phyloP scores from a whole-genome alignment of 2,797 vertebrate species.

The Microcaecilia unicolor region DNA sequence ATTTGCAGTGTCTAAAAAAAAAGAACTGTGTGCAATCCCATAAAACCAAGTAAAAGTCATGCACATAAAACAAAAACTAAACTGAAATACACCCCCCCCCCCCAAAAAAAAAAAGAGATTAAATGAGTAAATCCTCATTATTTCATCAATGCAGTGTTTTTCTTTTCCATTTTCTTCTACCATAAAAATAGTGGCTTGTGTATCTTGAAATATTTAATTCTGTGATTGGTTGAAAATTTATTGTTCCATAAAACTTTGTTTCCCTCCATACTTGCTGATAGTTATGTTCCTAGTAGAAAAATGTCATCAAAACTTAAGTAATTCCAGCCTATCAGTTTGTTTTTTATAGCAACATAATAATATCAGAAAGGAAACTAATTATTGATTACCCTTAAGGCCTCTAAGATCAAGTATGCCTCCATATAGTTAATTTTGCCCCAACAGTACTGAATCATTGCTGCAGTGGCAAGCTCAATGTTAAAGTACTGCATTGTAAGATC shows the following conservation, averaged over 20 bases:
- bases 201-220: constrained; percentile 25
- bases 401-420: constrained; percentile 40
- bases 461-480: constrained; percentile 45
- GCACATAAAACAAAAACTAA: too few species aligned
- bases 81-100: too few species aligned
- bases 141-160: too few species aligned
- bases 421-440: constrained; percentile 55
- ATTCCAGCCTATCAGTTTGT: constrained; percentile 36
- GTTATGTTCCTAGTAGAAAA: constrained; percentile 33
- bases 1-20: too few species aligned
- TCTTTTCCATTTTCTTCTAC: too few species aligned
- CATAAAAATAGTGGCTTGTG: neutral
- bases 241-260: constrained; percentile 28
- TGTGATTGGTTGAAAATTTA: constrained; percentile 36
- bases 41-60: too few species aligned
- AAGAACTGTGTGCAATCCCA: too few species aligned
- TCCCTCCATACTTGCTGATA: constrained; percentile 26
- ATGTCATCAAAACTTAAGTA: constrained; percentile 41
- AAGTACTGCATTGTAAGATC: constrained; percentile 44
- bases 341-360: constrained; percentile 33
- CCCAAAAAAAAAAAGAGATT: too few species aligned
- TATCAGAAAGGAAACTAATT: constrained; percentile 49
- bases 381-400: constrained; percentile 60
- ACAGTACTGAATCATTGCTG: constrained; percentile 52
- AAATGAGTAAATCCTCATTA: too few species aligned